Evolutionary conservation across 2,113 vertebrate genomes (phyloP).

Genomic region (Phrynosoma blainvillii): DNA sequence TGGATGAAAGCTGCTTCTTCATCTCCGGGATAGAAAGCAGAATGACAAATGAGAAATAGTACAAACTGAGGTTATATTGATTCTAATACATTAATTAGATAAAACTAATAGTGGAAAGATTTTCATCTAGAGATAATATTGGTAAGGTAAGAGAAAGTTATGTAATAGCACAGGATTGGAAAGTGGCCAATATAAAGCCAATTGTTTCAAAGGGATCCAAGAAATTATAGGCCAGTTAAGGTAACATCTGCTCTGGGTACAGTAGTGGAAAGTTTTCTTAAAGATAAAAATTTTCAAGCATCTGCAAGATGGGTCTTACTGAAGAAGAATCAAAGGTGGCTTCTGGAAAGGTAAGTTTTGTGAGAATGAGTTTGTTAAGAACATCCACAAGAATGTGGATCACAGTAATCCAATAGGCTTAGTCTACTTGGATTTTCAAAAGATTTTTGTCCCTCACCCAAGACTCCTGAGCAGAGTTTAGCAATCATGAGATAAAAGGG

Average conservation of each 20-base stretch:
- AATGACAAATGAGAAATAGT: neutral
- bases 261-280: neutral
- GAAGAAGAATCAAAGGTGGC: neutral
- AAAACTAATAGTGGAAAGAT: neutral
- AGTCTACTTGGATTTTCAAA: neutral
- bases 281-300: neutral
- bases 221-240: neutral
- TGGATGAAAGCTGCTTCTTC: constrained; percentile 20
- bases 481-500: neutral
- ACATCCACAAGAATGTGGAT: neutral
- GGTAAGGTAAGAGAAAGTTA: neutral
- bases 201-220: neutral
- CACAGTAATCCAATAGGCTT: neutral
- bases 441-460: neutral
- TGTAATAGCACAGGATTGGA: neutral
- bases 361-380: neutral
- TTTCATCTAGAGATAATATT: neutral
- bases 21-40: constrained; percentile 3
- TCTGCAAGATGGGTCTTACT: neutral
- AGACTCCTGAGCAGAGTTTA: neutral
- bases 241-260: neutral
- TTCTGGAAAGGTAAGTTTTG: neutral
- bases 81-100: neutral
- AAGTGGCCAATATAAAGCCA: neutral
- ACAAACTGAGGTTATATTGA: neutral